Evolutionary conservation across 2,113 vertebrate genomes (phyloP).

Genomic region (Tricholaema leucomelas): DNA sequence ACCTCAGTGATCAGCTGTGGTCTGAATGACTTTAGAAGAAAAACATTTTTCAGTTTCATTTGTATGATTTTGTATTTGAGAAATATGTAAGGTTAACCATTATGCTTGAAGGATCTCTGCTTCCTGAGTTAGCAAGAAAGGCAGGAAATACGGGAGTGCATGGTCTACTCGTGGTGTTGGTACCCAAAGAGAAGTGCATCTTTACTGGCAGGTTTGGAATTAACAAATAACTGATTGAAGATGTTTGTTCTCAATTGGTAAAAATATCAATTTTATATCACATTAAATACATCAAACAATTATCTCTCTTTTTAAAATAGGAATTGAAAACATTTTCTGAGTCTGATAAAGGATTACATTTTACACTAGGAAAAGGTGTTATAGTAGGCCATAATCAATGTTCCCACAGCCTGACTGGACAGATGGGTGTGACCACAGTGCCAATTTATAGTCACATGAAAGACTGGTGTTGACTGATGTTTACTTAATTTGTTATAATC

Average conservation of each 20-base stretch:
- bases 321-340: neutral
- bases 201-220: neutral
- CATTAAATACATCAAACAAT: neutral
- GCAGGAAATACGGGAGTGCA: neutral
- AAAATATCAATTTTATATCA: neutral
- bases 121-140: neutral
- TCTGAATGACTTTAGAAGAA: neutral
- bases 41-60: neutral
- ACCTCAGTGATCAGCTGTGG: neutral
- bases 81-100: neutral
- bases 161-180: rapidly evolving
- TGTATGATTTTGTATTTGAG: neutral
- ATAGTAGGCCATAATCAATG: neutral
- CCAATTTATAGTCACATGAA: neutral
- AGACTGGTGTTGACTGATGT: neutral
- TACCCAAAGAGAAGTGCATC: neutral
- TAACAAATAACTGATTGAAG: neutral
- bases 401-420: neutral
- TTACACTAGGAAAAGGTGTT: neutral
- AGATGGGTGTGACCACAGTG: neutral
- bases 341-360: neutral
- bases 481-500: neutral
- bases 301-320: neutral
- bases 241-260: neutral
- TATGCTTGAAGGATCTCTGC: neutral